Base-by-base conservation (phyloP, 1,140 invertebrate species). In the Zaprionus tsacasi region DNA sequence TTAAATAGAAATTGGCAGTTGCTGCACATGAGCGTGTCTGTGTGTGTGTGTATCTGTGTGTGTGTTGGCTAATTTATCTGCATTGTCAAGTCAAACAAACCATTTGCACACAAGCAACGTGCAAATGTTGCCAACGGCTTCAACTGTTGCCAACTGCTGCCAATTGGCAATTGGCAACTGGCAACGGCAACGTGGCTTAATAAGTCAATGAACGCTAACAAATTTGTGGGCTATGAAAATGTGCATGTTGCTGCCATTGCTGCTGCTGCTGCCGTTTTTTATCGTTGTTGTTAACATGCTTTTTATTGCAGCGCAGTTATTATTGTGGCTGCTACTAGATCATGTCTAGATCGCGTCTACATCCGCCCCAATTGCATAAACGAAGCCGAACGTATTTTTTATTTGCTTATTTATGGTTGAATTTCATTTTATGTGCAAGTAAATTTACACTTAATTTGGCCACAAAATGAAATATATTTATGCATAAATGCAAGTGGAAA, bases 41-140 rank as follows among this genome's bases (percentile, higher is more conserved):
- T 58, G 21, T 52, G 45, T 38, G 33, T 36, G 15, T 33, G n/a
- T 59, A 25, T 3, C 1, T 57, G 21, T 25, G 58, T 67, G 36
- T 54, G 48, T 43, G 64, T 43, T 17, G 40, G 5, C 56, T 70
- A 76, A 79, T 79, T 79, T 79, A 73, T 76, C 64, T 72, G 78
- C 75, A 74, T 74, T 80, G 60, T 48, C 48, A 80, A 80, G 66
- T 61, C 78, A 80, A 79, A 80, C 70, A 80, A 80, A 77, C 69
- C 77, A 64, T 79, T 72, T 69, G 57, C 72, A 74, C 64, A 74
- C 59, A 65, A 63, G 36, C 55, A 74, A 63, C 48, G 63, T 65
- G 75, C 60, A 64, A 77, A 65, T 69, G 74, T 68, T 71, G 76
- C 50, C 54, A 70, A 54, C 50, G 25, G 17, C 61, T 15, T n/a